Base-by-base conservation (phyloP, 2,113 vertebrate genomes). In the Toxotes chatareus region DNA sequence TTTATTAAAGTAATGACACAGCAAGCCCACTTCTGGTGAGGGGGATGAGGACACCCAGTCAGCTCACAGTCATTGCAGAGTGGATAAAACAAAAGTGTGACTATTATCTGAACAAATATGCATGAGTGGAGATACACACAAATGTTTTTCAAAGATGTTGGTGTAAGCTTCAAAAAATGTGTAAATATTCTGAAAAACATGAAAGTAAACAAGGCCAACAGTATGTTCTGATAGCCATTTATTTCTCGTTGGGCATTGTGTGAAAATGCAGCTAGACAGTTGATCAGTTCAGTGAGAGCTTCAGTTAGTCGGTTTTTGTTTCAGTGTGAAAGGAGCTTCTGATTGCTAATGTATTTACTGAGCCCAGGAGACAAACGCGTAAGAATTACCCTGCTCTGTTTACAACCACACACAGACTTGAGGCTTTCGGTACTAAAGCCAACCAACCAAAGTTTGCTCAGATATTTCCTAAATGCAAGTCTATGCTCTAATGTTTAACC, bases 1-100 rank as follows among this genome's bases (percentile, higher is more conserved):
- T 72, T 21, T 59, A 85, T 82, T 86, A 71, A 59, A 82, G 75
- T 80, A 84, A 87, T 81, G 70, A 79, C 79, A 88, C 68, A 76
- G 80, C 21, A 19, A 80, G 74, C 80, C 89, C 78, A 86, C 87
- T 86, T 73, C 64, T 51, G 64, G 60, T 80, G 83, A 88, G 90
- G 81, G 79, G 83, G 87, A 69, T 82, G 85, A 89, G 79, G 55
- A 85, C 80, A 79, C 49, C 53, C 53, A 80, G 71, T 73, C 76
- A 83, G 51, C 66, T 61, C 73, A 80, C 51, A 86, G 76, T 86
- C 73, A 83, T 31, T 27, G 63, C 46, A 47, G 46, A 84, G 80
- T 65, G 77, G 67, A 84, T 57, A 40, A 56, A 16, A 73, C 53
- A 55, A 75, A 74, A 72, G 40, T 59, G 38, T 27, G 56, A 66